Conservation (phyloP, 2,113 vertebrate genomes). For the Lota lota region DNA sequence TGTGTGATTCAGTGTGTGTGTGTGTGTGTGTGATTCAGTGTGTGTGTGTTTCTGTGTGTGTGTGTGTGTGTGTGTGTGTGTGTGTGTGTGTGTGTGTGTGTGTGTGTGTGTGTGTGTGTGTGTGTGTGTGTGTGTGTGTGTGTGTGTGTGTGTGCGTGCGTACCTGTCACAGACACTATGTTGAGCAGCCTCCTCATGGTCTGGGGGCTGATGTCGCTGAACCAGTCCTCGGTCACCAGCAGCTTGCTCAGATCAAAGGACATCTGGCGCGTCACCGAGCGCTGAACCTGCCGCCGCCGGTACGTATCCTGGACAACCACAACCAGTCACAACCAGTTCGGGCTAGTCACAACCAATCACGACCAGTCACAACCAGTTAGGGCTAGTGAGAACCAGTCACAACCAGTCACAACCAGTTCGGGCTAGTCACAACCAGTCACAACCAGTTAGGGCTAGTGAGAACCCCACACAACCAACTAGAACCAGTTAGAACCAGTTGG, state of each 20-base stretch:
- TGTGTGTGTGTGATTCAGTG: no score
- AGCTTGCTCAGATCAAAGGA: slow-evolving; percentile 94
- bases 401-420: neutral
- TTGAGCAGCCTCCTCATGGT: slow-evolving; percentile 94
- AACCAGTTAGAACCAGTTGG: no score
- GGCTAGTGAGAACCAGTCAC: neutral
- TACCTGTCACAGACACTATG: slow-evolving; percentile 96
- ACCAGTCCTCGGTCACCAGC: slow-evolving; percentile 96
- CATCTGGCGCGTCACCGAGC: slow-evolving; percentile 93
- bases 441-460: neutral
- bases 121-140: no score
- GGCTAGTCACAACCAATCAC: slow-evolving; percentile 18
- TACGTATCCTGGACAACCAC: slow-evolving; percentile 83
- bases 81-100: neutral
- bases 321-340: neutral
- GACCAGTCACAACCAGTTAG: neutral
- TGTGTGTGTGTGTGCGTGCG: no score
- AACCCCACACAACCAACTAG: neutral
- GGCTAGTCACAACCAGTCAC: neutral
- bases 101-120: no score
- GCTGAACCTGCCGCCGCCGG: slow-evolving; percentile 88
- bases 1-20: no score
- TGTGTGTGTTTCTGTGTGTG: neutral
- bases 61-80: neutral
- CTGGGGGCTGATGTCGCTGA: slow-evolving; percentile 96